Conservation (phyloP, 2,113 vertebrate genomes). For the Chauna torquata region DNA sequence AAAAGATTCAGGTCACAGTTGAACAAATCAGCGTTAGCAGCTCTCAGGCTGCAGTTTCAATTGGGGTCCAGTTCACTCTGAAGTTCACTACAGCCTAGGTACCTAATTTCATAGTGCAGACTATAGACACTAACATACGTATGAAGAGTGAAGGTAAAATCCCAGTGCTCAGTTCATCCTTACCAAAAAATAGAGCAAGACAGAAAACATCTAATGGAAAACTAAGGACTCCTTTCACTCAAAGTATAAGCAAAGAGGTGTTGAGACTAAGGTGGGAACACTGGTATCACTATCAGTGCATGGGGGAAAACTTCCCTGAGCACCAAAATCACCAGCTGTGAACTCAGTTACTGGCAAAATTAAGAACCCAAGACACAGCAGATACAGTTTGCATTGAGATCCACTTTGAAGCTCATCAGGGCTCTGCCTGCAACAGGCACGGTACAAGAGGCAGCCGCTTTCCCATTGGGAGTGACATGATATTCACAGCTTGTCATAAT, state of each 20-base stretch:
- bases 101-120: not conserved
- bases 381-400: fast-evolving
- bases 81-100: not conserved
- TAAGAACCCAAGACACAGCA: not conserved
- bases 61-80: not conserved
- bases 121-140: fast-evolving
- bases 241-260: not conserved
- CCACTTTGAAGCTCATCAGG: not conserved
- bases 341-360: not conserved
- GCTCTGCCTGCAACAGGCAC: not conserved
- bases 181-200: not conserved
- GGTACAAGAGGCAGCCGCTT: not conserved
- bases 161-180: not conserved
- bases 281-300: fast-evolving
- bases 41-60: not conserved
- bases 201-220: not conserved
- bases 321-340: not conserved
- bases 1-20: not conserved
- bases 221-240: not conserved
- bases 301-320: not conserved
- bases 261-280: not conserved
- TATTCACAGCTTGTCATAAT: constrained; percentile 34
- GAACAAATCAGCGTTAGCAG: not conserved
- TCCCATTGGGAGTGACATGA: not conserved
- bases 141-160: not conserved